Evolutionary conservation across 2,797 vertebrate genomes (phyloP).

Genomic region (Helostoma temminkii): DNA sequence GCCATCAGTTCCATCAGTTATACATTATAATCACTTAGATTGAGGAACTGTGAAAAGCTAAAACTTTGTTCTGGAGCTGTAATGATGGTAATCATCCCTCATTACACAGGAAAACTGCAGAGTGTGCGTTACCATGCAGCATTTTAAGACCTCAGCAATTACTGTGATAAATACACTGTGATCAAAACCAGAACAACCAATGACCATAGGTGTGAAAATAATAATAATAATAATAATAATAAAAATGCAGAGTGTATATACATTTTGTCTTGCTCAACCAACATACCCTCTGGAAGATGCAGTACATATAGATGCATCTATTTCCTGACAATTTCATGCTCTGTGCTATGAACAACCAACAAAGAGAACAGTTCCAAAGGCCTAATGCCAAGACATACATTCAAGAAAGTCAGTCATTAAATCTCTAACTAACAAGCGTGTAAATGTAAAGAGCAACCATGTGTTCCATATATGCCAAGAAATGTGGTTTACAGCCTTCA

Average conservation of each 20-base stretch:
- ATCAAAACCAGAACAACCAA: not conserved
- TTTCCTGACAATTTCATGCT: constrained; percentile 65
- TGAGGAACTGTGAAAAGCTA: too few relatives aligned
- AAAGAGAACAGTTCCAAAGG: constrained; percentile 48
- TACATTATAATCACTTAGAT: too few relatives aligned
- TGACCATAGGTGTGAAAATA: not conserved
- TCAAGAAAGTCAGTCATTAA: constrained; percentile 58
- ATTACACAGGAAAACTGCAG: too few relatives aligned
- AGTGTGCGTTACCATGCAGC: not conserved
- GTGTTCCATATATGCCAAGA: constrained; percentile 40
- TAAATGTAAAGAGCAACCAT: constrained; percentile 46
- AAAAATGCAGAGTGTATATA: not conserved
- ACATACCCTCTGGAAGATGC: constrained; percentile 46
- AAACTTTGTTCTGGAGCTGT: too few relatives aligned
- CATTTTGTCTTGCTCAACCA: constrained; percentile 18
- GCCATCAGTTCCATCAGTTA: too few relatives aligned
- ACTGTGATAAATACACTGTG: not conserved
- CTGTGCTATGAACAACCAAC: constrained; percentile 44
- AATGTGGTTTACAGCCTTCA: constrained; percentile 45
- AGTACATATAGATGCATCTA: constrained; percentile 54
- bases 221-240: too few relatives aligned
- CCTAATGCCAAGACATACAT: constrained; percentile 66
- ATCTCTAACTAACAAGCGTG: constrained; percentile 52
- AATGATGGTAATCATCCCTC: too few relatives aligned
- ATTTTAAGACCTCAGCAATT: not conserved